A percentile compares a stretch with the other conserved stretches of the same genome.
Conservation (phyloP, 2,888 invertebrate species). For the Coenonympha arcania region DNA sequence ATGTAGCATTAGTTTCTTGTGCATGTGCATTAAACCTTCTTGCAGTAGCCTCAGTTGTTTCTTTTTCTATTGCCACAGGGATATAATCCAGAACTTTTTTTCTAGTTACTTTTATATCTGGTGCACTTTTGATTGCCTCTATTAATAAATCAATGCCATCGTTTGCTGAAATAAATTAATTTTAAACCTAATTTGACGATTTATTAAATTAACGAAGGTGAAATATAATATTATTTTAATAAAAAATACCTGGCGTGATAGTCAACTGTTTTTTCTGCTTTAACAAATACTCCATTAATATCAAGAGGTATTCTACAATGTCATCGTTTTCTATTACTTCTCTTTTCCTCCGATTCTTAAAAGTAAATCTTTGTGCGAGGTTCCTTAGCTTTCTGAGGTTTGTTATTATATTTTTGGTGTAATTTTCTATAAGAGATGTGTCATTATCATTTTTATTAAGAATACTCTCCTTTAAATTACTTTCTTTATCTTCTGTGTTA, state of each 20-base stretch:
- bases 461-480: constrained; percentile 14
- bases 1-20: constrained; percentile 7
- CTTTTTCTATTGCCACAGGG: neutral
- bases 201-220: too few relatives aligned
- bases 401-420: constrained; percentile 47
- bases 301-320: constrained; percentile 51
- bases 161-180: constrained; percentile 40
- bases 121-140: constrained; percentile 58
- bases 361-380: constrained; percentile 40
- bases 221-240: too few relatives aligned
- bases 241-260: constrained; percentile 43
- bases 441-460: constrained; percentile 16
- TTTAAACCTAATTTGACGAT: neutral
- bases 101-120: constrained; percentile 47
- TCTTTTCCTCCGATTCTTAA: constrained; percentile 40
- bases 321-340: constrained; percentile 37
- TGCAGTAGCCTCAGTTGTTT: neutral
- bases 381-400: constrained; percentile 50
- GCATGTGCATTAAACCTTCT: neutral
- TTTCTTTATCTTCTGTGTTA: constrained; percentile 8
- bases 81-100: constrained; percentile 27
- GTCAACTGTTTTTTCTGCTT: constrained; percentile 44
- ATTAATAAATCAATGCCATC: constrained; percentile 60
- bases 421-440: constrained; percentile 36
- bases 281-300: constrained; percentile 56